Conservation (phyloP, 2,113 vertebrate genomes). For the Mixornis gularis region DNA sequence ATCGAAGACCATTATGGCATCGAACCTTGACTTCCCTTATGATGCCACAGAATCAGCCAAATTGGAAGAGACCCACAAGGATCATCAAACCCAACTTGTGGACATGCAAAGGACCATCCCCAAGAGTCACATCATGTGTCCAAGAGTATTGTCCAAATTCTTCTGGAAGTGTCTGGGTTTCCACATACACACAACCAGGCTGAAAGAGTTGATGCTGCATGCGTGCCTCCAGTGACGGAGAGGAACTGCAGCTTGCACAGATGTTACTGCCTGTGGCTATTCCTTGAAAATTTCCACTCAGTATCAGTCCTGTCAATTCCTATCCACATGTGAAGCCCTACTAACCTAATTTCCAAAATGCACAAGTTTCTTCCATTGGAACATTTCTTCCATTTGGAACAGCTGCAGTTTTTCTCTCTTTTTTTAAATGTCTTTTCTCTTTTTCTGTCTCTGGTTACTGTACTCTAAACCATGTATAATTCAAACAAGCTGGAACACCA, state of each 20-base stretch:
- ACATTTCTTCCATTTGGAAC: background rate
- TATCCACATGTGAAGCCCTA: background rate
- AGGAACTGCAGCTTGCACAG: background rate
- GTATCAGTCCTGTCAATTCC: background rate
- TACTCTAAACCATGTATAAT: background rate
- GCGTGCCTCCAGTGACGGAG: background rate
- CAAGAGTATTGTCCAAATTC: background rate
- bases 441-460: background rate
- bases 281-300: background rate
- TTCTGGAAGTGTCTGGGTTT: background rate
- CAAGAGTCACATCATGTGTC: background rate
- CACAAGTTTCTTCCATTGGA: background rate
- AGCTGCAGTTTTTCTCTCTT: background rate
- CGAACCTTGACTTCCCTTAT: accelerated
- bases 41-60: background rate
- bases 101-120: background rate
- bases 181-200: background rate
- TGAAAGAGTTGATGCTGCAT: background rate
- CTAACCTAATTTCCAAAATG: background rate
- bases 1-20: background rate
- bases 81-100: background rate
- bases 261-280: background rate
- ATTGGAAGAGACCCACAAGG: background rate
- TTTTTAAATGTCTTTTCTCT: background rate
- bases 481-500: background rate